phyloP scores from a whole-genome alignment of 2,113 vertebrate genomes.

The Diphyllodes magnificus region DNA sequence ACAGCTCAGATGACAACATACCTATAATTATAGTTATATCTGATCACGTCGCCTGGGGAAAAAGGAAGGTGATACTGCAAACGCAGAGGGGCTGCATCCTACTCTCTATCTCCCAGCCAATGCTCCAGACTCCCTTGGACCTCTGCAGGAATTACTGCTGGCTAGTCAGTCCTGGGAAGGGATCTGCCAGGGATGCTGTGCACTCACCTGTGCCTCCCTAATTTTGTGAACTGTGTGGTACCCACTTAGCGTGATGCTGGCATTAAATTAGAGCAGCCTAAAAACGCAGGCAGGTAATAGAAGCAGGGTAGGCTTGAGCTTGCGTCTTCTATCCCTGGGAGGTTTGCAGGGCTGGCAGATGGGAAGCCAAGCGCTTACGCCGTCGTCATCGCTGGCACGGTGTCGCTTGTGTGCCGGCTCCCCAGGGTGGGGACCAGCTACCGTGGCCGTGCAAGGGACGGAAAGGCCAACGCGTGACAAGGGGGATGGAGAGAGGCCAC shows the following conservation, averaged over 20 bases:
- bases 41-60: not conserved
- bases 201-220: not conserved
- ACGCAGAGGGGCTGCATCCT: not conserved
- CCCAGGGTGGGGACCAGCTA: not conserved
- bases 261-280: slow-evolving; percentile 20
- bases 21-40: slow-evolving; percentile 29
- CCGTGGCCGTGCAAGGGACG: not conserved
- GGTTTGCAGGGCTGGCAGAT: slow-evolving; percentile 29
- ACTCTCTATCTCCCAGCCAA: not conserved
- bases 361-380: not conserved
- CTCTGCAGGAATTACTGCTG: not conserved
- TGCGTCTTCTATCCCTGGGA: not conserved
- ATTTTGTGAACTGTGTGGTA: not conserved
- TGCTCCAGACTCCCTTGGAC: not conserved
- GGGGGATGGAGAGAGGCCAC: not conserved
- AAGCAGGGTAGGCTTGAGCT: not conserved
- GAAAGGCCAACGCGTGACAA: not conserved
- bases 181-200: not conserved
- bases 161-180: not conserved
- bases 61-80: not conserved
- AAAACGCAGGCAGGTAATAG: not conserved
- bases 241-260: not conserved
- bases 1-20: slow-evolving; percentile 12
- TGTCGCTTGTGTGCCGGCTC: slow-evolving; percentile 4
- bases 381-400: not conserved